Evolutionary conservation across 2,797 vertebrate species (phyloP).

Genomic region (Pseudochromis fuscus): DNA sequence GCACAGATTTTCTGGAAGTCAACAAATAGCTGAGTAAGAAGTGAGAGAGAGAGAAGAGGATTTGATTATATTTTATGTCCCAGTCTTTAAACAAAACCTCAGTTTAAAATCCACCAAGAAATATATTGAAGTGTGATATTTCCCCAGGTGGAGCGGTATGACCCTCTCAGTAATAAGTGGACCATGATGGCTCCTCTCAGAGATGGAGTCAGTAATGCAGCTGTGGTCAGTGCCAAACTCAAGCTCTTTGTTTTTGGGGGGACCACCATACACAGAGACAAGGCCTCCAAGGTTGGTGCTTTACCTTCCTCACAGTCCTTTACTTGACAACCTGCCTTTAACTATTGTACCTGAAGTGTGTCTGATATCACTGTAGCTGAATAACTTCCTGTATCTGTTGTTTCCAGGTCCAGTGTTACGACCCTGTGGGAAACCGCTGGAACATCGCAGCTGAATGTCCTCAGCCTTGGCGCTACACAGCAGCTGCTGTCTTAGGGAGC

Average conservation of each 20-base stretch:
- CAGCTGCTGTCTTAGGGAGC: constrained; percentile 92
- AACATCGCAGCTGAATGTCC: constrained; percentile 92
- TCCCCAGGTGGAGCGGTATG: constrained; percentile 87
- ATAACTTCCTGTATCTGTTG: background rate
- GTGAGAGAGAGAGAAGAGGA: no score
- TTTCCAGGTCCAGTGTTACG: constrained; percentile 90
- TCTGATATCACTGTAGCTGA: background rate
- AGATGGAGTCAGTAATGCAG: constrained; percentile 94
- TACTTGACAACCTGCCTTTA: no score
- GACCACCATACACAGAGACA: constrained; percentile 93
- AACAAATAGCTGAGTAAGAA: no score
- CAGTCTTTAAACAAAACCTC: no score
- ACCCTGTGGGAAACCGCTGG: constrained; percentile 92
- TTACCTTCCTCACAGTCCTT: background rate
- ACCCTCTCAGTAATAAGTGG: constrained; percentile 93
- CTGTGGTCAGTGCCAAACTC: constrained; percentile 93
- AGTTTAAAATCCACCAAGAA: no score
- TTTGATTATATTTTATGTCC: no score
- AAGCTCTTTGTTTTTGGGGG: constrained; percentile 96
- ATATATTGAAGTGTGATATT: no score
- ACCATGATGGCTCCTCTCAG: constrained; percentile 93
- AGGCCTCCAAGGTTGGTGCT: constrained; percentile 88
- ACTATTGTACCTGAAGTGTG: no score
- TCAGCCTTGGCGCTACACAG: constrained; percentile 95
- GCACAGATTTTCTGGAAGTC: no score